These are phyloP conservation scores for Chroicocephalus ridibundus DNA, from an alignment of 2,113 vertebrate genomes.

Conservation along the genomic window DNA sequence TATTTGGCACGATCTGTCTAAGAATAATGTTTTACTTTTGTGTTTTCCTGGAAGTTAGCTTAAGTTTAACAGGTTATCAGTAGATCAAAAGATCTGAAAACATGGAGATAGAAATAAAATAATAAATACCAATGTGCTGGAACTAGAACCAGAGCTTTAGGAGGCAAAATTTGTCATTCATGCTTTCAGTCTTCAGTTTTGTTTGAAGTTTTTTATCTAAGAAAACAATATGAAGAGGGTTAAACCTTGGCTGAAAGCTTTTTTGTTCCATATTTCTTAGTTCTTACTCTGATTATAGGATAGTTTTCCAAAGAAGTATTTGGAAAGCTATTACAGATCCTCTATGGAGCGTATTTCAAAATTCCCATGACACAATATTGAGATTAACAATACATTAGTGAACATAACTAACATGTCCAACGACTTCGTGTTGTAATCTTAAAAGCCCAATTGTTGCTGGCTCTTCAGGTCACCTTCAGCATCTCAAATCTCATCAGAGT, in stretches of 20 bases:
- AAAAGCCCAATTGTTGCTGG: background rate
- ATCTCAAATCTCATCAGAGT: background rate
- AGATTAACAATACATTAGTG: background rate
- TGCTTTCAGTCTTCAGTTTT: background rate
- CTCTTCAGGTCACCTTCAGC: background rate
- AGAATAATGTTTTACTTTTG: background rate
- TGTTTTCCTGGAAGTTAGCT: background rate
- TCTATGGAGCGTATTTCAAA: background rate
- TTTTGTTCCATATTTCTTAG: background rate
- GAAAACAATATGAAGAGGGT: background rate
- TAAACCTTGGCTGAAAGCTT: background rate
- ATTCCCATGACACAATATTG: background rate
- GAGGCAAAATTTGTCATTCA: background rate
- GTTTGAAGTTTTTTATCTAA: background rate
- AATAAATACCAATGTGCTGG: background rate
- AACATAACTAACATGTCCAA: background rate
- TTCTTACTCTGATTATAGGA: background rate
- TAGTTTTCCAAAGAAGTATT: background rate
- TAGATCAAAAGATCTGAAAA: background rate
- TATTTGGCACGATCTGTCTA: background rate
- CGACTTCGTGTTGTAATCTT: background rate
- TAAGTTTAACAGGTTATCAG: background rate
- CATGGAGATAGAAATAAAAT: background rate
- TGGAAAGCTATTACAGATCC: background rate
- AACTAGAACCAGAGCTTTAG: background rate